Evolutionary conservation across 2,113 vertebrate genomes (phyloP).

Genomic region (Camarhynchus parvulus): DNA sequence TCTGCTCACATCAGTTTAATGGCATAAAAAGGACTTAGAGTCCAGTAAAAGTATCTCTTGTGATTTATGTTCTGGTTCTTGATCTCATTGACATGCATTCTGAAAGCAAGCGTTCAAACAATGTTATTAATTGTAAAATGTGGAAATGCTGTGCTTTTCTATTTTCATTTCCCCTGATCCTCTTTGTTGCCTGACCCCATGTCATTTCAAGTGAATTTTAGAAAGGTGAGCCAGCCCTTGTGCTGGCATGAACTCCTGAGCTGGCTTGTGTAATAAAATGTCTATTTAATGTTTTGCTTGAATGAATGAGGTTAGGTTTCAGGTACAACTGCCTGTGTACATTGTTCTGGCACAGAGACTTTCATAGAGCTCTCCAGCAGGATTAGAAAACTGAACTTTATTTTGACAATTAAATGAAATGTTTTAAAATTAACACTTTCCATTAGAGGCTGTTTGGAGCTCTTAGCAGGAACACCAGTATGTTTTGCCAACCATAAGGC

Average conservation of each 20-base stretch:
- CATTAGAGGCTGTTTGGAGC: not conserved
- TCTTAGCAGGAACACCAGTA: not conserved
- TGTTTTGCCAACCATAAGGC: not conserved
- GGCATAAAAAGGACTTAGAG: not conserved
- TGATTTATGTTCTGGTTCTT: not conserved
- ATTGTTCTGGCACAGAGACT: not conserved
- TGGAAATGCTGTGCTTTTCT: not conserved
- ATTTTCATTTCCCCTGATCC: fast-evolving
- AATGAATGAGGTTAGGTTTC: not conserved
- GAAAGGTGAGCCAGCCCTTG: not conserved
- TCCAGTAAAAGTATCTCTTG: not conserved
- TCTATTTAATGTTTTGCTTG: not conserved
- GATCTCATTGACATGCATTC: not conserved
- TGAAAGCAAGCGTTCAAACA: not conserved
- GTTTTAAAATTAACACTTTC: not conserved
- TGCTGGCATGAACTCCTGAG: not conserved
- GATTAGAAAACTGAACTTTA: not conserved
- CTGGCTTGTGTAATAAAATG: not conserved
- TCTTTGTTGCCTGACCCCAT: not conserved
- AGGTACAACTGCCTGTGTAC: not conserved
- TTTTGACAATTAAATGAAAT: not conserved
- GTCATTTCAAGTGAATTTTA: not conserved
- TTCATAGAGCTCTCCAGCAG: not conserved
- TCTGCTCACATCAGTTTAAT: not conserved
- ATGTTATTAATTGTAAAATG: not conserved